Base-by-base conservation (phyloP, 2,888 invertebrate species). In the Habroteleia sp. region DNA sequence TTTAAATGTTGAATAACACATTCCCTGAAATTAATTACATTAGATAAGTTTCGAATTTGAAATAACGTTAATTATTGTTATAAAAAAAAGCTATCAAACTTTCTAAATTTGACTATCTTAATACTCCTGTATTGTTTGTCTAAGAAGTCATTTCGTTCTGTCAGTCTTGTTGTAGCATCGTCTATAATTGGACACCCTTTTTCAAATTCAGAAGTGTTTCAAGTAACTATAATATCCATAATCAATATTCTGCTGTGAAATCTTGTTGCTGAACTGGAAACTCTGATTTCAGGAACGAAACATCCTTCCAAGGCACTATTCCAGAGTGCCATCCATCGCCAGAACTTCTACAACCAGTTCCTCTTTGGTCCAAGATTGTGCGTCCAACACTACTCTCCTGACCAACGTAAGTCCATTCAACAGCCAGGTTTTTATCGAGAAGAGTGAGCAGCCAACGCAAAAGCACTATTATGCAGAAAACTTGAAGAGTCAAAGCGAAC, bases 351-450 rank as follows among this genome's bases (percentile, higher is more conserved):
- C 77, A 66, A 76, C 80, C 63, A 81, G 76, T 52, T 85, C 84
- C 48, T 83, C 63, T 25, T 71, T 86, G 60, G 83, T 76, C 29
- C 80, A 84, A 62, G 88, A 88, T 50, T 88, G 88, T 63, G 83
- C 88, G 17, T 88, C 88, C 14, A 88, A 84, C 42, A 66, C 85
- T 1, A 88, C 88, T 23, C 83, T 88, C 33, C 79, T 81, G 48
- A 87, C 87, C 20, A 88, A 83, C 75, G 82, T 82, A 13, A 88
- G 88, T 31, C 86, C 87, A 3, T 88, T 88, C 84, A 87, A 86
- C 83, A 88, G 88, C 65, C 88, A 88, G 14, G 83, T 84, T 8
- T 1, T 10, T 8, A 10, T 31, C 2, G 2, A 2, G 2, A 82
- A 83, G 41, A 82, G 79, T 10, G 2, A 6, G 3, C 79, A 75